Evolutionary conservation across 1,140 invertebrate genomes (phyloP), one percentile per base, ranked within the genome.

Genomic region (Heterodera schachtii): DNA sequence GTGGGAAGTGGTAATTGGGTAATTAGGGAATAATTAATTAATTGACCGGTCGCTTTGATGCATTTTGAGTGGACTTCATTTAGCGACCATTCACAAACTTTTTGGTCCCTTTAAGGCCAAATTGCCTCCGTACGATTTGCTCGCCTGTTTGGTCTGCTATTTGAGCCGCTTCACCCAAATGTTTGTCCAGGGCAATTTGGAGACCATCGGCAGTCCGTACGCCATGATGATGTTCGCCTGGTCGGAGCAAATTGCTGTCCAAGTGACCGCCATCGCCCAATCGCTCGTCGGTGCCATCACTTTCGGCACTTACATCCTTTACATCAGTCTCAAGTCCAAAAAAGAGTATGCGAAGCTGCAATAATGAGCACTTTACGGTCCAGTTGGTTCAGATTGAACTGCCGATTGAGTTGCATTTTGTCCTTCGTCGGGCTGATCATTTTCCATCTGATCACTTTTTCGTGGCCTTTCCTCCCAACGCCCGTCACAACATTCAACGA

Each of bases 91-190:
- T 52, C 6, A 31, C 31, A 31, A 31, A 31, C 31, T 52, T 52
- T 8, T 52, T 11, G 49, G 6, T 8, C 49, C 11, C 49, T 52
- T 52, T 52, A 5, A 64, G 57, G 44, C 46, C 43, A 82, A 64
- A 74, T 31, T 87, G 19, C 84, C 85, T 6, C 70, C 77, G 19
- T 85, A 79, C 64, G 84, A 85, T 46, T 57, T 79, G 70, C 41
- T 80, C n/a, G 86, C 86, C 16, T 67, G 81, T 67, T 21, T 79
- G 41, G 71, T 86, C 19, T 86, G 85, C 73, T 78, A 88, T 47
- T 44, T 86, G 3, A 88, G 81, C 52, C 69, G 85, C 57, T 86
- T 86, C 52, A 76, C 84, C 49, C 85, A 86, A 57, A 79, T 86
- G 60, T 87, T 86, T 47, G 67, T 86, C 47, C 69, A 84, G 44